Base-by-base conservation (phyloP, 2,888 invertebrate species). In the Campopleginae sp. region DNA sequence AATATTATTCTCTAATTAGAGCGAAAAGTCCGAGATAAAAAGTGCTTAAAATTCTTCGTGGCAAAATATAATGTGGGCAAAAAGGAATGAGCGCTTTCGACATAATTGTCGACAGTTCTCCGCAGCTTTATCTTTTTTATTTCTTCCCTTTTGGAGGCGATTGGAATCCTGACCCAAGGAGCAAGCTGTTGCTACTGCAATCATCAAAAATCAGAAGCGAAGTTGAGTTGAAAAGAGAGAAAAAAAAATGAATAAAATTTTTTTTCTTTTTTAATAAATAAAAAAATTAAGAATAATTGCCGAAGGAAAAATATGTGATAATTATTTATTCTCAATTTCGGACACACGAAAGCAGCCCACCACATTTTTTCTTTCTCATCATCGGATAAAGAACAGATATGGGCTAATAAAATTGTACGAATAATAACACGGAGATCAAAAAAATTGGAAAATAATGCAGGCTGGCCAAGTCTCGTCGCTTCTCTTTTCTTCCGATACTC, bases 21-120 rank as follows among this genome's bases (percentile, higher is more conserved):
- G 84, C 70, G 70, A 27, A 78, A 74, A 81, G 74, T 75, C 70
- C 51, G 68, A 65, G 63, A 70, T 14, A 58, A 72, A 44, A 78
- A 54, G 77, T 77, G 70, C 75, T 81, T 70, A 78, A 78, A 74
- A 81, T 78, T 81, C 84, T 81, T 46, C 68, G 44, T 23, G 68
- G 76, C 72, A 70, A n/a, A n/a, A 75, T 70, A 38, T 78, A 74
- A 85, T 68, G 48, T 74, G 46, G 33, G 63, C 44, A 74, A 81
- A 70, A 81, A 85, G 68, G 72, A 75, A 65, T 48, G n/a, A 74
- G 44, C 77, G 46, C 66, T 58, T 84, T 81, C 51, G 58, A 70
- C 63, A 46, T 78, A 85, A 85, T 81, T 75, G 68, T 51, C 48
- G 14, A 42, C 48, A 51, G 70, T 38, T 72, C 61, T 70, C 44